Base-by-base conservation (phyloP, 2,797 vertebrate genomes). In the Bovichtus diacanthus region DNA sequence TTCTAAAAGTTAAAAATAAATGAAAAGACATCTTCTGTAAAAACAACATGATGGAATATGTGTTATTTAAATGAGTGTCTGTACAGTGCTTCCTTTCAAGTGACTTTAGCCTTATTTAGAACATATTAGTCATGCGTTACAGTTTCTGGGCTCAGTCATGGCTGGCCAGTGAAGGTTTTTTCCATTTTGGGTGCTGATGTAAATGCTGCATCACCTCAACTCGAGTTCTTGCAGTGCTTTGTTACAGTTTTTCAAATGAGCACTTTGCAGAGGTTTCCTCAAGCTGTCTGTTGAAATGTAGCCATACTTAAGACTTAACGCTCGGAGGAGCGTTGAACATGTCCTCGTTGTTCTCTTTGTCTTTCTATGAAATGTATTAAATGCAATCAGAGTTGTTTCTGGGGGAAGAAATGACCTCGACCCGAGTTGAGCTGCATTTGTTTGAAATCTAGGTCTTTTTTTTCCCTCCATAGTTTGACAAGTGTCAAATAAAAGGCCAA, bases 201-300 rank as follows among this genome's bases (percentile, higher is more conserved):
- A 41, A 53, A 65, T 41, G 56, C 61, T 59, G 44, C 23, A 36
- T 50, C 70, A 67, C 56, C 58, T 68, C 70, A 47, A 76, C 70
- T 69, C 51, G 21, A 34, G 39, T 68, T 62, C 13, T 55, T 29
- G 47, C 29, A 44, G 23, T 21, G 65, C 70, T 38, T 71, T 36
- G 68, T 75, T 59, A 60, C 18, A 59, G 31, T 34, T 78, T 13
- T 18, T 34, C 27, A 29, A 74, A 64, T 53, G 59, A 70, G 56
- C 65, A 61, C 21, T 34, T 59, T n/a, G 60, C 25, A 65, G 16
- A 49, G 3, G 27, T 36, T 76, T 76, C 41, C 16, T 60, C 60
- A 47, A 31, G 59, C 41, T 44, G 72, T 67, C 54, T 60, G 21
- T 4, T 49, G n/a, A 46, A 62, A 53, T 0, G 62, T 58, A 18